These are phyloP conservation scores for Crotalus helleri DNA, from an alignment of 2,113 vertebrate genomes.

Conservation along the genomic window DNA sequence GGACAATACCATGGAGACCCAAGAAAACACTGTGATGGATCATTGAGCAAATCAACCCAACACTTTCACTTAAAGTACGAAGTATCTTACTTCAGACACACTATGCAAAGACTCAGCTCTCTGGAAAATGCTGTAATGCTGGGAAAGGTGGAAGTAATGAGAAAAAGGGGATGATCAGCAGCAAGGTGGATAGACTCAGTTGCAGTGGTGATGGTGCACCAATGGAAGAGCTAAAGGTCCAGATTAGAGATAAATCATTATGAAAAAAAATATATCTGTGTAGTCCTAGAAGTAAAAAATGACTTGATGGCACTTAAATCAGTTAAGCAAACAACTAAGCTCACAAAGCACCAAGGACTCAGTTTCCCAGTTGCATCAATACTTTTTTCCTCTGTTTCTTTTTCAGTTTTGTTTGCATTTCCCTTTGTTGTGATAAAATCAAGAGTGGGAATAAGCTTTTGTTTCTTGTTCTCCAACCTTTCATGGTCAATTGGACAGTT, in stretches of 20 bases:
- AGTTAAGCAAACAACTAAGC: neutral
- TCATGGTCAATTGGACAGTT: neutral
- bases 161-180: neutral
- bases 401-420: neutral
- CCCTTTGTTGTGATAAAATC: neutral
- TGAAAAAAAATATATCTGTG: neutral
- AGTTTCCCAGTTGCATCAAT: neutral
- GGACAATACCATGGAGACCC: neutral
- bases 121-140: neutral
- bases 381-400: neutral
- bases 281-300: neutral
- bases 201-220: neutral
- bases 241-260: neutral
- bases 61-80: neutral
- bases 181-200: neutral
- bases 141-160: neutral
- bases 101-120: neutral
- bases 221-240: neutral
- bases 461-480: neutral
- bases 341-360: neutral
- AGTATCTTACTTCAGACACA: neutral
- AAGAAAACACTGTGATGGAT: neutral
- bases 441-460: neutral
- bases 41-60: neutral
- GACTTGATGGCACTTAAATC: neutral